Base-by-base conservation (phyloP, 2,888 invertebrate genomes). In the Lysandra bellargus region DNA sequence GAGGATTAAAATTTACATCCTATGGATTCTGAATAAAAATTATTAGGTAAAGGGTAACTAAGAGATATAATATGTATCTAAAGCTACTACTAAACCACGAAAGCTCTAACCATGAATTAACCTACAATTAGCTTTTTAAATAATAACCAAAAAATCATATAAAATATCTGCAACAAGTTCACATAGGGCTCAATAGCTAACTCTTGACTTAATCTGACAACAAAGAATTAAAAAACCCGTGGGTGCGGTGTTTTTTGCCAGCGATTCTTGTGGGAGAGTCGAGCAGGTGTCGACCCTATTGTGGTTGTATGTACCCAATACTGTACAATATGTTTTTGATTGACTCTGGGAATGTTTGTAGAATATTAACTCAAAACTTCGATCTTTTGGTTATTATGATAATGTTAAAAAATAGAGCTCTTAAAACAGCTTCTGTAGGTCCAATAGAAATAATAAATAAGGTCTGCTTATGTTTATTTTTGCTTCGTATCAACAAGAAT, bases 121-220 rank as follows among this genome's bases (percentile, higher is more conserved):
- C 17, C 57, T 57, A 4, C 53, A 14, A 53, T 14, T 12, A 14
- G 4, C 4, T 5, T 5, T 33, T 37, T 69, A 33, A 30, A 64
- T 64, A 64, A 69, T 23, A 30, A 30, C 64, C 33, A 12, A 37
- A 69, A 69, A 69, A 69, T 3, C 14, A 57, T 33, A 12, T 1
- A 33, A 69, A 37, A 33, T 14, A 33, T 33, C 33, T 17, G 14
- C 23, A 17, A 14, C 17, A 69, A 33, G 69, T 69, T 69, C 69
- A 37, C 69, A 69, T 69, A 69, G 69, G 17, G 69, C 69, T 69
- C 69, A 69, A 69, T 37, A 30, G 30, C 64, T 30, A 64, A 69
- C 69, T 69, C 69, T 69, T 69, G 69, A 69, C 69, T 69, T 69
- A 69, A 69, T 69, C 69, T 37, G 69, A 33, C 69, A 69, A 69